Base-by-base conservation (phyloP, 2,113 vertebrate genomes). In the Equus przewalskii region DNA sequence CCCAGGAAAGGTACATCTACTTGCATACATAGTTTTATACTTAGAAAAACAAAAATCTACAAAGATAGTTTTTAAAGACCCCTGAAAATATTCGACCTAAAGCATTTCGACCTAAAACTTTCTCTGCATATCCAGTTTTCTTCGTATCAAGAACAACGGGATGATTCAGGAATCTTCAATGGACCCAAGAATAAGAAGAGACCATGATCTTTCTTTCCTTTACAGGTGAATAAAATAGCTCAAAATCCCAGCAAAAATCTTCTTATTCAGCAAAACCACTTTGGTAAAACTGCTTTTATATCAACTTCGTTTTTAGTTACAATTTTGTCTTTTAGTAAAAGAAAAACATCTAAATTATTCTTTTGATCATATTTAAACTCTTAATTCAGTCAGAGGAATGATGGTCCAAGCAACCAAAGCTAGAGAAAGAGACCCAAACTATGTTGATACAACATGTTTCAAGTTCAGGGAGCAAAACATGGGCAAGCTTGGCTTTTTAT, bases 361-460 rank as follows among this genome's bases (percentile, higher is more conserved):
- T 80, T 94, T 85, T 65, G 81, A 86, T 85, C 21, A 67, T 21
- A n/a, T 73, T 76, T 95, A 94, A 96, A 89, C 16, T 85, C 65
- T 82, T 88, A 16, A 78, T 81, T 70, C 19, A 67, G 5, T 82
- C 33, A 70, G n/a, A 73, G 67, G 28, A 73, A 65, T 26, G 18
- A 82, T 30, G 5, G 5, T 10, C 16, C 7, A 36, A 76, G 85
- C 83, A 91, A 82, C 21, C 15, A 62, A 96, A 96, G 54, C 54
- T 86, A 67, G 64, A 76, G 36, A 97, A 41, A 79, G 54, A 91
- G 78, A 88, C 3, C 10, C 30, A 83, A 94, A 79, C 4, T 62
- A 4, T n/a, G 79, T 19, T 78, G 26, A 70, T 5, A 28, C 6
- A 67, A 72, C 51, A 75, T 26, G 70, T 51, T 96, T 89, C 75